Evolutionary conservation across 1,140 invertebrate genomes (phyloP).

Genomic region (Drosophila guanche): DNA sequence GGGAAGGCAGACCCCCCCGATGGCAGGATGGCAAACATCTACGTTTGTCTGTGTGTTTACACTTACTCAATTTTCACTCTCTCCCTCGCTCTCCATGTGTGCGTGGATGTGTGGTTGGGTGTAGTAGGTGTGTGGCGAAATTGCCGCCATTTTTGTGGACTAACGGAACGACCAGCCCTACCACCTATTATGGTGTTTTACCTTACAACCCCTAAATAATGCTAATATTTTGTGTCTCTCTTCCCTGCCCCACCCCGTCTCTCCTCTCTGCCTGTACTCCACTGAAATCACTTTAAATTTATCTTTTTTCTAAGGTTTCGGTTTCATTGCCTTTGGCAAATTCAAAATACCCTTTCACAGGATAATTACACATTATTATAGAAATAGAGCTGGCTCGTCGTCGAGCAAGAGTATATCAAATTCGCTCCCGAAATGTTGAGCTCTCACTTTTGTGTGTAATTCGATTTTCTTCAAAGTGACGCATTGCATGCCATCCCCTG

Average conservation of each 20-base stretch:
- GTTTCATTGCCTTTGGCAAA: constrained; percentile 67
- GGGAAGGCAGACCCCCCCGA: no score
- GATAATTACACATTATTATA: not conserved
- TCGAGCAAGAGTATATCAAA: no score
- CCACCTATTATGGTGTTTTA: constrained; percentile 7
- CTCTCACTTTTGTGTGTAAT: constrained; percentile 52
- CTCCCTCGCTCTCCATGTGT: no score
- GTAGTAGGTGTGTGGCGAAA: not conserved
- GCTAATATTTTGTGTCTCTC: constrained; percentile 45
- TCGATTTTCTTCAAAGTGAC: constrained; percentile 74
- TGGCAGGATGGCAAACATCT: no score
- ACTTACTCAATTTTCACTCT: no score
- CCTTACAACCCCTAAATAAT: constrained; percentile 70
- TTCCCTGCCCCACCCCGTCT: constrained; percentile 5
- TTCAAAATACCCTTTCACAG: not conserved
- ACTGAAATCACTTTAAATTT: constrained; percentile 13
- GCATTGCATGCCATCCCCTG: constrained; percentile 51
- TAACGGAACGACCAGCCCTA: constrained; percentile 1
- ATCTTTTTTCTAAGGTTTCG: constrained; percentile 70
- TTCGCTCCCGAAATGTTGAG: no score
- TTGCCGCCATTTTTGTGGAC: constrained; percentile 50
- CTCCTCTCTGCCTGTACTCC: not conserved
- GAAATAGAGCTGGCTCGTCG: no score
- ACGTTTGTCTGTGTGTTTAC: no score
- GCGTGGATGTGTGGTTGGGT: no score